phyloP scores from a whole-genome alignment of 2,113 vertebrate genomes.

The Bos indicus region DNA sequence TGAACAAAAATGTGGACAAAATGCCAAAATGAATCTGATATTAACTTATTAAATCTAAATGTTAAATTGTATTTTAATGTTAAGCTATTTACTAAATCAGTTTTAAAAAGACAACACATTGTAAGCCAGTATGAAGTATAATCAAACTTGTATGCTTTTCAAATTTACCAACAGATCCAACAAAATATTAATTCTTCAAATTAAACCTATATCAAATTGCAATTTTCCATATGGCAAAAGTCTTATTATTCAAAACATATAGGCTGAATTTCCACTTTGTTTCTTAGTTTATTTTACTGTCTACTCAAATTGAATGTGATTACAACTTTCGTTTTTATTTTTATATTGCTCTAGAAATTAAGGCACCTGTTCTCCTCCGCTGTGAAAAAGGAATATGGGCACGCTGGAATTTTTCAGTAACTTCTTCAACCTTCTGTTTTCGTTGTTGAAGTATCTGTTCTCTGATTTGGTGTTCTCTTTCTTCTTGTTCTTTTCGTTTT shows the following conservation, averaged over 20 bases:
- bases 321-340: neutral
- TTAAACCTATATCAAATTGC: slow-evolving; percentile 10
- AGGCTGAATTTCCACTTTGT: slow-evolving; percentile 20
- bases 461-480: slow-evolving; percentile 85
- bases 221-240: slow-evolving; percentile 14
- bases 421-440: slow-evolving; percentile 86
- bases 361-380: slow-evolving; percentile 81
- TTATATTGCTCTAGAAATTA: slow-evolving; percentile 31
- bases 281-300: neutral
- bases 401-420: slow-evolving; percentile 91
- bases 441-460: slow-evolving; percentile 89
- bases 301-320: neutral
- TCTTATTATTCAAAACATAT: neutral
- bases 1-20: slow-evolving; percentile 12
- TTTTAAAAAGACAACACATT: slow-evolving; percentile 17
- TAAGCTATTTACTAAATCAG: neutral
- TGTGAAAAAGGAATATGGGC: slow-evolving; percentile 84
- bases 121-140: neutral
- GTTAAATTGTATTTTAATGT: slow-evolving; percentile 33
- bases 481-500: slow-evolving; percentile 83
- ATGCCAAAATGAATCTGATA: neutral
- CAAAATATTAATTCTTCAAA: slow-evolving; percentile 9
- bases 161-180: neutral
- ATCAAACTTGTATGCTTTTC: neutral
- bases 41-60: neutral